Conservation (phyloP, 2,113 vertebrate genomes). For the Platysternon megacephalum region DNA sequence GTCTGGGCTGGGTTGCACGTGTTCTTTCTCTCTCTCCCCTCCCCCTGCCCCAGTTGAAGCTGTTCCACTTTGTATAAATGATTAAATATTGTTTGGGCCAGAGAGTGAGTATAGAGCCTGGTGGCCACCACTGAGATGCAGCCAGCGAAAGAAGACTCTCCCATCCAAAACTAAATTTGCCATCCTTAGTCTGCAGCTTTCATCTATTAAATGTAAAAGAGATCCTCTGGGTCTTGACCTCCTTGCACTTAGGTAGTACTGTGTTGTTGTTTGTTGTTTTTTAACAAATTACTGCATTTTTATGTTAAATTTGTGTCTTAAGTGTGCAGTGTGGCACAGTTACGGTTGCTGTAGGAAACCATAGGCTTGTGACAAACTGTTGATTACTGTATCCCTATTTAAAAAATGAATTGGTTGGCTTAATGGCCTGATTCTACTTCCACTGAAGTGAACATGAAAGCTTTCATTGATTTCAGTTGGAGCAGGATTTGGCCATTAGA, state of each 20-base stretch:
- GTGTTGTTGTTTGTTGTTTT: not conserved
- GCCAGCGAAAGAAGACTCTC: not conserved
- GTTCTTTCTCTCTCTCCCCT: too few species aligned
- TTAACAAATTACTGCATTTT: not conserved
- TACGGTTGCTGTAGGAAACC: not conserved
- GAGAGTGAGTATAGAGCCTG: not conserved
- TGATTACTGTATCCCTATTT: not conserved
- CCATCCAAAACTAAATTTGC: not conserved
- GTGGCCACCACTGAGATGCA: too few species aligned
- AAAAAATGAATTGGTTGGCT: not conserved
- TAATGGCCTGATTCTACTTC: not conserved
- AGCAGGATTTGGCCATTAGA: not conserved
- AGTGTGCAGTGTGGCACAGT: not conserved
- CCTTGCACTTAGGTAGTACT: not conserved
- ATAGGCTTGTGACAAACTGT: not conserved
- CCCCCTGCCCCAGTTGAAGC: not conserved
- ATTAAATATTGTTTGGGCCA: not conserved
- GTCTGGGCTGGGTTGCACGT: too few species aligned
- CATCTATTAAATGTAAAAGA: not conserved
- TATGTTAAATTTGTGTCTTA: not conserved
- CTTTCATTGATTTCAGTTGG: not conserved
- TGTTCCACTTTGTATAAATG: not conserved
- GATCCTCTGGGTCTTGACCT: not conserved
- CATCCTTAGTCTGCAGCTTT: not conserved
- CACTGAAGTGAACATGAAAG: not conserved